phyloP scores from a whole-genome alignment of 2,797 vertebrate species.

The Toxotes lorentzi region DNA sequence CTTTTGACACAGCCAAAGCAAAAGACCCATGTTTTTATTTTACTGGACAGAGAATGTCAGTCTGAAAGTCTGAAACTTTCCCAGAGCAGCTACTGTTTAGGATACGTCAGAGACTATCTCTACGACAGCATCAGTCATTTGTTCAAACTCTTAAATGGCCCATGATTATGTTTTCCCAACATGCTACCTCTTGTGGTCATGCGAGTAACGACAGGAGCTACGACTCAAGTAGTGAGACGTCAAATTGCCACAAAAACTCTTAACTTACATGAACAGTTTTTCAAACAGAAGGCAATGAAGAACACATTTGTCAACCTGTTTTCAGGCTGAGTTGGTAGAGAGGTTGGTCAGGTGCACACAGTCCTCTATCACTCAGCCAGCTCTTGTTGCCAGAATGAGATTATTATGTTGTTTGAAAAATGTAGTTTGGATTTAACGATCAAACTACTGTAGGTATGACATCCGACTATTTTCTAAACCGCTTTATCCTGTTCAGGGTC shows the following conservation, averaged over 20 bases:
- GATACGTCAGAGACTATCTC: too few relatives aligned
- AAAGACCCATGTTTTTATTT: too few relatives aligned
- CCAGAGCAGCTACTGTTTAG: background rate
- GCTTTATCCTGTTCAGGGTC: conserved; percentile 21
- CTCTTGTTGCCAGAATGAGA: conserved; percentile 7
- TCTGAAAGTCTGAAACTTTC: too few relatives aligned
- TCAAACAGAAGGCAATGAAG: background rate
- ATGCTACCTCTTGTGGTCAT: background rate
- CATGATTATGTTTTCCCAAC: background rate
- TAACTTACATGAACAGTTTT: background rate
- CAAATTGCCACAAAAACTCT: background rate
- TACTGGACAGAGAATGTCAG: too few relatives aligned
- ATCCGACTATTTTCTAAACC: conserved; percentile 1
- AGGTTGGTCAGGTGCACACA: background rate
- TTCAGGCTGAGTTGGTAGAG: background rate
- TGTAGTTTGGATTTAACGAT: background rate
- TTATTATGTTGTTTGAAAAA: conserved; percentile 3
- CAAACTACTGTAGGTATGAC: background rate
- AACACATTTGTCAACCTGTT: background rate
- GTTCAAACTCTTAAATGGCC: background rate
- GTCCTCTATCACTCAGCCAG: background rate
- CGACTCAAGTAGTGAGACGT: background rate
- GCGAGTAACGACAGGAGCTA: background rate
- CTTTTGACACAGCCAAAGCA: too few relatives aligned
- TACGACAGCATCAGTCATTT: background rate